Conservation (phyloP, 2,113 vertebrate species). For the Hiodon alosoides region DNA sequence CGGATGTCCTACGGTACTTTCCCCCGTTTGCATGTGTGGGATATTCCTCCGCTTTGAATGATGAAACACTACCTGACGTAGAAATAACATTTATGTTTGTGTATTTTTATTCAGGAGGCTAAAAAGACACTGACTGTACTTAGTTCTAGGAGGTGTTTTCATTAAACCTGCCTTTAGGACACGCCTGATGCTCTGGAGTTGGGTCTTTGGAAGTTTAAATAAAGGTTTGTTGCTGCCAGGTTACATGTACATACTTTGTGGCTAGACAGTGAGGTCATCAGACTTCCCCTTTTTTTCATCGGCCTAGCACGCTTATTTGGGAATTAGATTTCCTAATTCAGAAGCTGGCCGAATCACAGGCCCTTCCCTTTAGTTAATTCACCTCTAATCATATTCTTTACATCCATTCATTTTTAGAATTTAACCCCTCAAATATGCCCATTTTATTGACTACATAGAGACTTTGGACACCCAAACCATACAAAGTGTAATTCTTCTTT, state of each 20-base stretch:
- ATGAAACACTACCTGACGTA: too few species aligned
- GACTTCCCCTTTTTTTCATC: constrained; percentile 41
- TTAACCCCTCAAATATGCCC: too few species aligned
- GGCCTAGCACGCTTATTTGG: background rate
- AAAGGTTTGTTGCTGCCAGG: constrained; percentile 17
- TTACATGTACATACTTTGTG: constrained; percentile 27
- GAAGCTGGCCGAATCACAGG: constrained; percentile 29
- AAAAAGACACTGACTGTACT: too few species aligned
- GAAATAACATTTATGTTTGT: background rate
- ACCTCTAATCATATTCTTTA: background rate
- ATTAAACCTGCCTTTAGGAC: constrained; percentile 16
- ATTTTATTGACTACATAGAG: background rate
- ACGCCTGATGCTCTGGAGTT: constrained; percentile 26
- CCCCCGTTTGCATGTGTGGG: too few species aligned
- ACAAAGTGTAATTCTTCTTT: background rate
- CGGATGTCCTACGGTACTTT: too few species aligned
- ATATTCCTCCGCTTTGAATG: too few species aligned
- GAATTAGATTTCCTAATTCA: constrained; percentile 13
- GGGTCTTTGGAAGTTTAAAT: background rate
- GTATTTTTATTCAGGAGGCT: too few species aligned
- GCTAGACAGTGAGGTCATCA: constrained; percentile 60
- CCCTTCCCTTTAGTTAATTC: background rate
- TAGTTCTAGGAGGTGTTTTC: too few species aligned
- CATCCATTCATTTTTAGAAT: too few species aligned
- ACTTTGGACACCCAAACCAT: background rate